Percentiles rank a stretch among this genome's conserved stretches.
phyloP scores from a whole-genome alignment of 2,888 invertebrate species.

The Tetranychus piercei region DNA sequence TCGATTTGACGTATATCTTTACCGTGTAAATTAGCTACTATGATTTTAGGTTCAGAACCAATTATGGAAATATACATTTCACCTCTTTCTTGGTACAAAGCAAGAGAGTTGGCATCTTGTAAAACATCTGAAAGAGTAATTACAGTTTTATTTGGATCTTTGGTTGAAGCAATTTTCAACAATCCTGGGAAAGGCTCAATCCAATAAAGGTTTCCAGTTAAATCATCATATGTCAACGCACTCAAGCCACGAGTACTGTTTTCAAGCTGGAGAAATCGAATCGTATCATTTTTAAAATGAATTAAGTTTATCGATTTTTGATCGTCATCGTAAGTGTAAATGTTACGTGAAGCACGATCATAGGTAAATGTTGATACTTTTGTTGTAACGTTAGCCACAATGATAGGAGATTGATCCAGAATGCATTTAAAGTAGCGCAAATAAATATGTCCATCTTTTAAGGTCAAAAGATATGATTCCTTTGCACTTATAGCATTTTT shows the following conservation, averaged over 20 bases:
- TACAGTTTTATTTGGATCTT: background rate
- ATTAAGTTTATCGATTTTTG: background rate
- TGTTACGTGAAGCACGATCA: background rate
- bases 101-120: background rate
- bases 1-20: background rate
- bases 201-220: background rate
- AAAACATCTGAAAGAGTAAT: background rate
- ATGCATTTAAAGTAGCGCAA: background rate
- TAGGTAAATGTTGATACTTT: background rate
- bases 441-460: background rate
- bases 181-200: background rate
- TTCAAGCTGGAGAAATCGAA: background rate
- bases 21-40: background rate
- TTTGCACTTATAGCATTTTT: background rate
- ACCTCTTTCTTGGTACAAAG: background rate
- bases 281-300: background rate
- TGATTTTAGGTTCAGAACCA: background rate
- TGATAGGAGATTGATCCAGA: background rate
- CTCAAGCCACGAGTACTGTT: background rate
- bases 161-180: background rate
- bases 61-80: background rate
- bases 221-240: background rate
- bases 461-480: background rate
- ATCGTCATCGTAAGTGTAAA: background rate
- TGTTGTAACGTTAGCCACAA: background rate